These are phyloP conservation scores for Mobula hypostoma DNA, from an alignment of 2,113 vertebrate genomes.

Conservation along the genomic window DNA sequence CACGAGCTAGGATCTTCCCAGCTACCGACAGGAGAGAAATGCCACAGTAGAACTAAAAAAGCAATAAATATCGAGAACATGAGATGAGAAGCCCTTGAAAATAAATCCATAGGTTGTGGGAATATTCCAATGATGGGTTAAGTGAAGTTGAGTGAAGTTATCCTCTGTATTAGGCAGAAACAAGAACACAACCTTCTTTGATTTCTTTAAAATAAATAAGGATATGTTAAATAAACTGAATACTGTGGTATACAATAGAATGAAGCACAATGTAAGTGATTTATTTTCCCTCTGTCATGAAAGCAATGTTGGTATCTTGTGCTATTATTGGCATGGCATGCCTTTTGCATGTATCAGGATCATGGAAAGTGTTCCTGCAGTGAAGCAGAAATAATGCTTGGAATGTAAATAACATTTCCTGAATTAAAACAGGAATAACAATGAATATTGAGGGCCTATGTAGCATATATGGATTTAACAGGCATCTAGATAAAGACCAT, in stretches of 20 bases:
- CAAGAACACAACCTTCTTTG: neutral
- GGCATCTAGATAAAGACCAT: neutral
- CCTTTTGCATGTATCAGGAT: neutral
- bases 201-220: neutral
- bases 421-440: neutral
- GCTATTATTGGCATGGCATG: neutral
- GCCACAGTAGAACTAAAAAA: no score
- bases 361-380: neutral
- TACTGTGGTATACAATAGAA: neutral
- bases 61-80: no score
- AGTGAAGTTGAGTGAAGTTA: no score
- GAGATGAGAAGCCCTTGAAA: no score
- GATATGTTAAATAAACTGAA: neutral
- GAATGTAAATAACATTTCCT: slow-evolving; percentile 12
- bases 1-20: no score
- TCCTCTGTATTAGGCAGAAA: neutral
- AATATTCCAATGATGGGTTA: no score
- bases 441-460: neutral
- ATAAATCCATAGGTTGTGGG: no score
- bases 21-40: no score
- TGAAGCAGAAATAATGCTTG: slow-evolving; percentile 8
- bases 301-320: neutral
- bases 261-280: no score
- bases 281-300: neutral
- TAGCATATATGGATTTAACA: neutral